Evolutionary conservation across 2,797 vertebrate genomes (phyloP), one percentile per base, ranked within the genome.

Genomic region (Galagoides demidoff): DNA sequence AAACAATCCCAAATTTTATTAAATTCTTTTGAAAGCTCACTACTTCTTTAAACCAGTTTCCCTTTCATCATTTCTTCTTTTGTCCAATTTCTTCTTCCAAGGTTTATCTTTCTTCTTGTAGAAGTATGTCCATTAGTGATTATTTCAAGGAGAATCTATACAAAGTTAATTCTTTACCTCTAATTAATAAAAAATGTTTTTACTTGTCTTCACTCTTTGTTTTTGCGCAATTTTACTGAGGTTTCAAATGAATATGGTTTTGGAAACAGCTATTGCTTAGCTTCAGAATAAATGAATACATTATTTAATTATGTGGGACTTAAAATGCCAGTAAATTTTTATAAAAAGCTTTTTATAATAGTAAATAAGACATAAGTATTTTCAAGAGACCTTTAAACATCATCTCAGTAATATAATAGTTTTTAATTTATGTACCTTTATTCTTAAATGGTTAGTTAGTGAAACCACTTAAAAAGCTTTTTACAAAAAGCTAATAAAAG

Each of bases 251-350:
- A 68, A 90, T 81, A 90, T 2, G 12, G 13, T 82, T 73, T 85
- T 85, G 8, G 19, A 92, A 76, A 92, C 71, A 76, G 49, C 43
- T 76, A 39, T 45, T 63, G 23, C 8, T 92, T 93, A 23, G 52
- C 79, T 87, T 7, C 10, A 73, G 55, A 96, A 92, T 68, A 92
- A 76, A 90, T 64, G 34, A 93, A 43, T 76, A 59, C 1, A 78
- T 94, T 81, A 79, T 55, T 90, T 23, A 95, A 88, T 85, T 95
- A 89, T 90, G 63, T 92, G 23, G 57, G 27, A 82, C n/a, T 79
- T 3, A 71, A 89, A 95, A 49, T 85, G 22, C 3, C 88, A 70
- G 11, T 5, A 34, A 74, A 64, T 66, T 94, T 89, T 88, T 61
- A 74, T 77, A 39, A 59, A 95, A 64, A 77, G 11, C 29, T 22